Base-by-base conservation (phyloP, 2,113 vertebrate genomes). In the Girardinichthys multiradiatus region DNA sequence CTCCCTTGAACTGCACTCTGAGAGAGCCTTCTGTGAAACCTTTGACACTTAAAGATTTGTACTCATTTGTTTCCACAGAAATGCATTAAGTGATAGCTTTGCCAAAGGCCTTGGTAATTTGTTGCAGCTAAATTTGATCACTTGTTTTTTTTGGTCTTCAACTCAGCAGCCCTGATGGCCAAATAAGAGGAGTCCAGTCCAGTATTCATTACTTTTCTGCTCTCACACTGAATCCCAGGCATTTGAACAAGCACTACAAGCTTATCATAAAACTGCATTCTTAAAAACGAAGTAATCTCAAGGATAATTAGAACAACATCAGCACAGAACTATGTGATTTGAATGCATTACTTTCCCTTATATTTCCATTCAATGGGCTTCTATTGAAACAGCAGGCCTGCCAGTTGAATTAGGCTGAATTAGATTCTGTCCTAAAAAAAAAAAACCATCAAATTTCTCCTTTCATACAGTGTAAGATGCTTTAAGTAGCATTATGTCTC, bases 361-460 rank as follows among this genome's bases (percentile, higher is more conserved):
- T 37, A 77, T 37, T 1, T 14, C 48, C 31, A 33, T 72, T 21
- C 68, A 78, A 54, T 45, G 68, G 73, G 51, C 58, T 61, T 79
- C 28, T 19, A 39, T n/a, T 72, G 27, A 79, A 11, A 82, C 78
- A 80, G 57, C 64, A 76, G 71, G 57, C 48, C 57, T 13, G 65
- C 72, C 74, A 57, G 27, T 64, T 80, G 35, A 71, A 76, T 64
- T 57, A 67, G 78, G 72, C 63, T 87, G 66, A 76, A 87, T 73
- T 91, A 83, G 82, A 79, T 57, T 58, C 86, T 84, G 87, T 74
- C 86, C 87, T 91, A 90, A 79, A 86, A 74, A 89, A 80, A 88
- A 88, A 91, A n/a, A n/a, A n/a, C n/a, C 75, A 89, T 90, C 77
- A 76, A 87, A 77, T 84, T 66, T 69, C 45, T 83, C 69, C 81